A percentile compares a stretch with the other conserved stretches of the same genome.
Evolutionary conservation across 2,113 vertebrate species (phyloP).

Genomic region (Gopherus evgoodei): DNA sequence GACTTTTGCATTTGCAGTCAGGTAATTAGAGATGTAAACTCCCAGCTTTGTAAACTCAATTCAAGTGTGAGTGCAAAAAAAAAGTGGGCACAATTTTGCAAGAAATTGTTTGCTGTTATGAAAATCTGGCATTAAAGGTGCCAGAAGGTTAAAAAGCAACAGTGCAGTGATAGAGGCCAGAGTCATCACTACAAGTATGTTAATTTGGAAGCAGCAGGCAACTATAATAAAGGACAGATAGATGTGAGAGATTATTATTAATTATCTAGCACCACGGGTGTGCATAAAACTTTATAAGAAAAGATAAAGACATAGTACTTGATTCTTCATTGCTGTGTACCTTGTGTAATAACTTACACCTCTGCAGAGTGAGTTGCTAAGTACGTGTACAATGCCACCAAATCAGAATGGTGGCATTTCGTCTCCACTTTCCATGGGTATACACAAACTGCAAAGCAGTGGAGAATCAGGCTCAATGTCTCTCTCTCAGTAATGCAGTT

Average conservation of each 20-base stretch:
- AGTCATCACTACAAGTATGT: neutral
- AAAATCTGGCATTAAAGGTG: neutral
- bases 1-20: neutral
- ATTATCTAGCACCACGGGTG: neutral
- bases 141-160: neutral
- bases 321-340: neutral
- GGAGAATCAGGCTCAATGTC: neutral
- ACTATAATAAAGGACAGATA: neutral
- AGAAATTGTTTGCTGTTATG: neutral
- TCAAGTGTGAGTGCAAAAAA: neutral
- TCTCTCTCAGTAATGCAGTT: neutral
- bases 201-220: neutral
- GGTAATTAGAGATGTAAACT: neutral
- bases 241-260: neutral
- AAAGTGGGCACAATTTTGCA: neutral
- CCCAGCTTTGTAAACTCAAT: neutral
- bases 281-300: neutral
- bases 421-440: neutral
- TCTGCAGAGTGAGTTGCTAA: neutral
- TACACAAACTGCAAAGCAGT: neutral
- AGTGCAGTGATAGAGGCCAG: neutral
- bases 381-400: neutral
- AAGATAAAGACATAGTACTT: neutral
- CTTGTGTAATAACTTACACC: neutral
- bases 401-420: rapidly evolving